These are phyloP conservation scores for Calephelis nemesis DNA, from an alignment of 1,140 invertebrate species.

Conservation along the genomic window DNA sequence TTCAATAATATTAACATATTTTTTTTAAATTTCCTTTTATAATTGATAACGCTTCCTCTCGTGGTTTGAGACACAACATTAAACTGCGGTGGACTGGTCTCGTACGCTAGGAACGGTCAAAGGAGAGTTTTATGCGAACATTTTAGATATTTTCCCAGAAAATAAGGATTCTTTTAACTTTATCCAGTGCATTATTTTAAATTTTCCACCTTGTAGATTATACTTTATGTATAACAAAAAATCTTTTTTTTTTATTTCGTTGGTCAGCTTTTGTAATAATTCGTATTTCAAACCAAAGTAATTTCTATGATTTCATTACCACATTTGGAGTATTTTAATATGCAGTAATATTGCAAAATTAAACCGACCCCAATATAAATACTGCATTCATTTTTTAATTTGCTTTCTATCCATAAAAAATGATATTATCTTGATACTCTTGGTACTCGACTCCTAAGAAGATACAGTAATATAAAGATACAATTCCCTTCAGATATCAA, in stretches of 20 bases:
- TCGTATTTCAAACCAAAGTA: neutral
- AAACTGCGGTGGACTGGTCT: slow-evolving; percentile 37
- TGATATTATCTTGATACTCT: too few species aligned
- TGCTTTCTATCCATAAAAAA: too few species aligned
- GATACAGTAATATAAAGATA: too few species aligned
- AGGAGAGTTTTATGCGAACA: slow-evolving; percentile 40
- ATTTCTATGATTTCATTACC: too few species aligned
- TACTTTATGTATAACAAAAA: neutral
- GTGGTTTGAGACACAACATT: slow-evolving; percentile 29
- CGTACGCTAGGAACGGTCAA: slow-evolving; percentile 41
- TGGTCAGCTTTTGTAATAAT: neutral
- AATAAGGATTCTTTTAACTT: slow-evolving; percentile 45
- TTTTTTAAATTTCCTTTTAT: too few species aligned
- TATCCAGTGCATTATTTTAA: slow-evolving; percentile 32
- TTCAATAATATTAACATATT: too few species aligned
- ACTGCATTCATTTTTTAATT: too few species aligned
- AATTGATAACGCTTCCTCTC: slow-evolving; percentile 15
- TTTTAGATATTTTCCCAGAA: slow-evolving; percentile 43
- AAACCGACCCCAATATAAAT: too few species aligned
- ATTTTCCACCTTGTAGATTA: slow-evolving; percentile 16
- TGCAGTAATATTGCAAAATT: too few species aligned
- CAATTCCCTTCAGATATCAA: too few species aligned
- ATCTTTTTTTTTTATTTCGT: neutral
- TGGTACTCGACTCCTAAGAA: too few species aligned
- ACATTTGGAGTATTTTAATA: neutral